phyloP scores from a whole-genome alignment of 2,797 vertebrate species.

The Erithacus rubecula region DNA sequence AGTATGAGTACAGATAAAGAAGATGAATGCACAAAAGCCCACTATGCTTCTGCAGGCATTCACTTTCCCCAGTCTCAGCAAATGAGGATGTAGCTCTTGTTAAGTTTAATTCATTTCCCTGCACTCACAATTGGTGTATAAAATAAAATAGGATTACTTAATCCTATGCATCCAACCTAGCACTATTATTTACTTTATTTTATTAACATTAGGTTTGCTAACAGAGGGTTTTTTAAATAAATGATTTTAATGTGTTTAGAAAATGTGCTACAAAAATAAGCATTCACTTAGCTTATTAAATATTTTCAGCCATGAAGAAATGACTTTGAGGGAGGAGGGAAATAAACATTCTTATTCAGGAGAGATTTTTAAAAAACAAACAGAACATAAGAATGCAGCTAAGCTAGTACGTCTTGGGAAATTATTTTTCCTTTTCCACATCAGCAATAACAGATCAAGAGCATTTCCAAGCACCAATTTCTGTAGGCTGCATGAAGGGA shows the following conservation, averaged over 20 bases:
- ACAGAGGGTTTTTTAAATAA: neutral
- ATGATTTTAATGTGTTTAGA: neutral
- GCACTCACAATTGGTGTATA: neutral
- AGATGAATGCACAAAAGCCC: neutral
- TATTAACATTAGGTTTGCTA: neutral
- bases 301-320: neutral
- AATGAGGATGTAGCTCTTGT: neutral
- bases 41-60: neutral
- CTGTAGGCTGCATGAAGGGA: slow-evolving; percentile 15
- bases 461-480: slow-evolving; percentile 48
- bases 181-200: neutral
- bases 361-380: slow-evolving; percentile 29
- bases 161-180: neutral
- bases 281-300: slow-evolving; percentile 12
- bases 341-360: slow-evolving; percentile 13
- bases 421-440: slow-evolving; percentile 51
- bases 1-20: neutral
- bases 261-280: slow-evolving; percentile 28
- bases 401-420: slow-evolving; percentile 5
- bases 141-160: neutral
- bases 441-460: slow-evolving; percentile 21
- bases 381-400: neutral
- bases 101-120: neutral
- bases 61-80: neutral
- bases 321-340: neutral